These are phyloP conservation scores for Nezara viridula DNA, from an alignment of 2,888 invertebrate species.

Conservation along the genomic window DNA sequence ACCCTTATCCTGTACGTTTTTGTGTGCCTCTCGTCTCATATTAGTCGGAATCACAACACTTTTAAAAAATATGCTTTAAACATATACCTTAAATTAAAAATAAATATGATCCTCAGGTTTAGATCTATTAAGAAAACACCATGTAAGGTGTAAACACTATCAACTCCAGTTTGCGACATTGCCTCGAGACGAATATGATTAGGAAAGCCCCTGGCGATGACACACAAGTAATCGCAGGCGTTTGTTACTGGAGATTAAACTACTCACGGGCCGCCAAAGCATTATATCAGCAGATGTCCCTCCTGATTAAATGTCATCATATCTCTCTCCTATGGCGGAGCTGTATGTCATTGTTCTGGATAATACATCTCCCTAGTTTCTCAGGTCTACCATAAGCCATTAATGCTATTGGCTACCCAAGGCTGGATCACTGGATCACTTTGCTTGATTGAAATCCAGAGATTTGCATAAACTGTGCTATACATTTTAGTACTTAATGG, in stretches of 20 bases:
- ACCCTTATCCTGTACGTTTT: too few species aligned
- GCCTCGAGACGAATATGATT: not conserved
- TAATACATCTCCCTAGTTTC: not conserved
- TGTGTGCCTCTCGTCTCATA: too few species aligned
- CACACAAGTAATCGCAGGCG: constrained; percentile 24
- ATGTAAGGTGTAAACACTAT: not conserved
- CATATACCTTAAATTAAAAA: too few species aligned
- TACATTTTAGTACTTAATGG: too few species aligned
- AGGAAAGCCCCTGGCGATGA: not conserved
- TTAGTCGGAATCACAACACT: too few species aligned
- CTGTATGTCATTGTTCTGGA: not conserved
- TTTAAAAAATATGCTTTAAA: too few species aligned
- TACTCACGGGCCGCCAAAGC: constrained; percentile 12
- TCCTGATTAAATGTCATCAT: constrained; percentile 38
- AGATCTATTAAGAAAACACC: too few species aligned
- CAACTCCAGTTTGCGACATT: not conserved
- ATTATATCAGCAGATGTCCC: constrained; percentile 6
- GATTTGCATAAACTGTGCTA: not conserved
- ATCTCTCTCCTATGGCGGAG: not conserved
- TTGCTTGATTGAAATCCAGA: not conserved
- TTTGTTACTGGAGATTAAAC: constrained; percentile 47
- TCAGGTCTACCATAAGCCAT: not conserved
- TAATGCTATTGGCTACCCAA: not conserved
- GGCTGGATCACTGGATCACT: not conserved
- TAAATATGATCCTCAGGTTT: too few species aligned